Conservation (phyloP, 2,113 vertebrate species). For the Trochalopteron elliotii region DNA sequence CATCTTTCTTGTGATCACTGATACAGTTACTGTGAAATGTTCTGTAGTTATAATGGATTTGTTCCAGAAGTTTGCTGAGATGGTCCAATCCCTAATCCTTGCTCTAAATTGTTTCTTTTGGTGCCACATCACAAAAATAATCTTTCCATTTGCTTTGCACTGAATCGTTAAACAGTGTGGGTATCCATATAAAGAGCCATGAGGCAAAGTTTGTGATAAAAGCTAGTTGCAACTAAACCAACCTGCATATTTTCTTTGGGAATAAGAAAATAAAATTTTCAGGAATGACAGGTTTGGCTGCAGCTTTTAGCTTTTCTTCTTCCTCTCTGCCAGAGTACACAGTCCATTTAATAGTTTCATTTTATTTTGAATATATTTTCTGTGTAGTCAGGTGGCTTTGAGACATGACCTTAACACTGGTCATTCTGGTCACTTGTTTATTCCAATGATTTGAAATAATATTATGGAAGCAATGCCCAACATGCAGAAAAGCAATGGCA, state of each 20-base stretch:
- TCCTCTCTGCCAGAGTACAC: neutral
- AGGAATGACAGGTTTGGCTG: neutral
- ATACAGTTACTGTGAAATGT: neutral
- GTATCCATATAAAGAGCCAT: constrained; percentile 54
- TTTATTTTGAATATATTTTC: neutral
- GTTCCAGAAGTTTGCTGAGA: constrained; percentile 48
- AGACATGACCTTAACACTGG: neutral
- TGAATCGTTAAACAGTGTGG: constrained; percentile 49
- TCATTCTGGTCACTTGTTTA: neutral
- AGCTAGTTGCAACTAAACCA: constrained; percentile 52
- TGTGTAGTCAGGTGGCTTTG: neutral
- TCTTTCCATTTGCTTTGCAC: constrained; percentile 70
- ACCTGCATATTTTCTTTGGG: constrained; percentile 51
- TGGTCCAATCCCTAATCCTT: constrained; percentile 53
- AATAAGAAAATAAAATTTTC: constrained; percentile 60
- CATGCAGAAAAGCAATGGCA: neutral
- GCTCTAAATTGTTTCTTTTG: constrained; percentile 66
- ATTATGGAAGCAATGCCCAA: neutral
- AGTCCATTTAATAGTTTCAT: neutral
- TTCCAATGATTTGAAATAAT: neutral
- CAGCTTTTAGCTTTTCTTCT: neutral
- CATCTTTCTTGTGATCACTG: neutral
- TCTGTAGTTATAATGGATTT: constrained; percentile 39
- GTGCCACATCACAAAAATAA: constrained; percentile 70
- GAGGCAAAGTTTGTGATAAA: constrained; percentile 69